Conservation (phyloP, 1,140 invertebrate genomes). For the Lordiphosa stackelbergi region DNA sequence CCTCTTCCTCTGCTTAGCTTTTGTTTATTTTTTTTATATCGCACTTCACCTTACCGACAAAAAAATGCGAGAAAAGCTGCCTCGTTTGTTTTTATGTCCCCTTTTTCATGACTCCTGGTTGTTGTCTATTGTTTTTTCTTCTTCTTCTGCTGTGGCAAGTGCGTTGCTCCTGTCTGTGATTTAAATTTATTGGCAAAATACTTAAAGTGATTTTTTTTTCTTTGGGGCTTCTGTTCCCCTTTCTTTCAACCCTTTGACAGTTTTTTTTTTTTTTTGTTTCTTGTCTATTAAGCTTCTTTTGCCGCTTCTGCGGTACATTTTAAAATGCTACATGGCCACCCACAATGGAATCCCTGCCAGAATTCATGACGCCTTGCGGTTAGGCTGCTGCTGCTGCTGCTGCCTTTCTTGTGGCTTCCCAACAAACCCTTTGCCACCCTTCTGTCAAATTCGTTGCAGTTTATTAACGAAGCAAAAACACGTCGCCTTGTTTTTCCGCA, state of each 20-base stretch:
- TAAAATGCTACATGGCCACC: conserved; percentile 51
- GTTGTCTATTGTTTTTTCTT: conserved; percentile 43
- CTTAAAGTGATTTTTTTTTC: conserved; percentile 60
- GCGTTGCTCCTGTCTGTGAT: conserved; percentile 51
- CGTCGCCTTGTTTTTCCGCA: conserved; percentile 57
- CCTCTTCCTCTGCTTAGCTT: conserved; percentile 12
- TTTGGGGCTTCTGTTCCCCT: conserved; percentile 7
- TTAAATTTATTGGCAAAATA: conserved; percentile 76
- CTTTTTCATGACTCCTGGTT: conserved; percentile 7
- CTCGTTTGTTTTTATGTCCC: conserved; percentile 38
- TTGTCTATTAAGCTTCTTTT: conserved; percentile 39
- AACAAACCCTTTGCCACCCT: conserved; percentile 2
- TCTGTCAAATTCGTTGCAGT: conserved; percentile 58
- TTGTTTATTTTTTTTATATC: conserved; percentile 40
- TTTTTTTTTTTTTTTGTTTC: conserved; percentile 27
- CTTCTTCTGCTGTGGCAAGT: background rate
- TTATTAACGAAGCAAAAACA: conserved; percentile 70
- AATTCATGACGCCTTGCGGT: conserved; percentile 56
- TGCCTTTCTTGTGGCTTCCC: conserved; percentile 48
- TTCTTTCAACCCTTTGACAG: conserved; percentile 54
- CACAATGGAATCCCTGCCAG: conserved; percentile 32
- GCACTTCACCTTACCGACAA: conserved; percentile 15
- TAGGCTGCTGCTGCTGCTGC: conserved; percentile 40
- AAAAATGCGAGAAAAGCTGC: conserved; percentile 7
- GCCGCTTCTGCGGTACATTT: conserved; percentile 39